A percentile compares a stretch with the other conserved stretches of the same genome.
Evolutionary conservation across 2,888 invertebrate species (phyloP).

Genomic region (Leucophora obtusa): DNA sequence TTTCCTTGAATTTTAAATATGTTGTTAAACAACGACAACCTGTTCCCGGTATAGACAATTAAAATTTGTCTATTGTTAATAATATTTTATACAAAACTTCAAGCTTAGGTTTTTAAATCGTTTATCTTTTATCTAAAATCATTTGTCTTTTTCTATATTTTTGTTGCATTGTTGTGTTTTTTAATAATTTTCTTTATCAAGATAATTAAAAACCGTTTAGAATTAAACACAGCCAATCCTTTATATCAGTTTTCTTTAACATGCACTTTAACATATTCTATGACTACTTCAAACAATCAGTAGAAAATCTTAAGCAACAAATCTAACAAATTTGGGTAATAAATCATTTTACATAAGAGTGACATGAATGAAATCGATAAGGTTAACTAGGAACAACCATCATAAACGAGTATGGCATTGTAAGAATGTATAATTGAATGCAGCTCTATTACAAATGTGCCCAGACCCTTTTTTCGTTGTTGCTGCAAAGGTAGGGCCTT

Average conservation of each 20-base stretch:
- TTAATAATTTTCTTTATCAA: conserved; percentile 51
- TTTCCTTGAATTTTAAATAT: conserved; percentile 31
- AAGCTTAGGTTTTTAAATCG: conserved; percentile 11
- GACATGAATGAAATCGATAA: conserved; percentile 63
- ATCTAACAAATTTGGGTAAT: conserved; percentile 59
- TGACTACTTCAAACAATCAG: conserved; percentile 23
- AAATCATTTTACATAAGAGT: conserved; percentile 61
- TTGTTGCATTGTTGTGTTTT: conserved; percentile 29
- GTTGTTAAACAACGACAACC: conserved; percentile 32
- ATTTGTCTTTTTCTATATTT: conserved; percentile 32
- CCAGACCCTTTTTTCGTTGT: conserved; percentile 11
- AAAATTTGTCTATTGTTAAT: conserved; percentile 52
- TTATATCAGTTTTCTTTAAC: conserved; percentile 19
- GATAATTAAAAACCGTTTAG: conserved; percentile 64
- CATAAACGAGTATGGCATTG: conserved; percentile 6
- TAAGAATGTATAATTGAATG: conserved; percentile 16
- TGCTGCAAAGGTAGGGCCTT: conserved; percentile 24
- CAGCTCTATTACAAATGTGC: conserved; percentile 23
- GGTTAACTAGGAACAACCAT: conserved; percentile 41
- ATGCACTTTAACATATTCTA: neutral
- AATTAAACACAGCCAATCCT: conserved; percentile 45
- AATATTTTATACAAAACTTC: conserved; percentile 9
- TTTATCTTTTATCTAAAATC: conserved; percentile 34
- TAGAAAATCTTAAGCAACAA: conserved; percentile 31
- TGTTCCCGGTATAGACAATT: conserved; percentile 43